phyloP scores from a whole-genome alignment of 2,113 vertebrate genomes.

The Varanus komodoensis region DNA sequence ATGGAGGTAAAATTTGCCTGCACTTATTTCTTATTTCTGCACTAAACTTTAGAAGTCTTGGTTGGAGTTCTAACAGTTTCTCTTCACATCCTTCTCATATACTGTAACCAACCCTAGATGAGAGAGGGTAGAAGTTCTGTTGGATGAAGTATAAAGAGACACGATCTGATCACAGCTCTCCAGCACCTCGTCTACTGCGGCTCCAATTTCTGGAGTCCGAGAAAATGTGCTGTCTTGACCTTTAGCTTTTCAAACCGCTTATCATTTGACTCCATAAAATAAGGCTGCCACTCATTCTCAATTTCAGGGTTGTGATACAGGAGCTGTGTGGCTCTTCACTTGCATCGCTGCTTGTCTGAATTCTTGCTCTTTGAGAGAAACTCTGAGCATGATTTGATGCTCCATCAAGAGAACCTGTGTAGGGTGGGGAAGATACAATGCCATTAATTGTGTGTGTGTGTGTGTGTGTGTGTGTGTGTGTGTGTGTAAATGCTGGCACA shows the following conservation, averaged over 20 bases:
- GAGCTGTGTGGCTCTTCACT: neutral
- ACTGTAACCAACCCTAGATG: neutral
- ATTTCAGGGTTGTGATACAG: neutral
- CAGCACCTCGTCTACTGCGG: neutral
- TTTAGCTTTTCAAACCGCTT: neutral
- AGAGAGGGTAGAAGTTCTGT: too few species aligned
- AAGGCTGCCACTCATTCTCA: neutral
- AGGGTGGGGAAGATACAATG: fast-evolving
- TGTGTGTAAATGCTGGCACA: neutral
- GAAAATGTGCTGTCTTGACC: neutral
- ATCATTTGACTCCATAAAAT: neutral
- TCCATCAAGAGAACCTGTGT: neutral
- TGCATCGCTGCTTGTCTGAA: neutral
- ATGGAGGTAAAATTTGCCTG: constrained; percentile 84
- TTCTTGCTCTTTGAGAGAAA: neutral
- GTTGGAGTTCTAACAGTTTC: neutral
- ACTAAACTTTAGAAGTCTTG: neutral
- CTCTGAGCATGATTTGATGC: neutral
- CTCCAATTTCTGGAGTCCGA: neutral
- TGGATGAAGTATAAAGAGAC: neutral
- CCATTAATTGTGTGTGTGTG: neutral
- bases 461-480: neutral
- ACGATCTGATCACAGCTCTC: neutral
- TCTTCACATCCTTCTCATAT: neutral
- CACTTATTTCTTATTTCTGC: neutral